Evolutionary conservation across 2,888 invertebrate genomes (phyloP), one percentile per base, ranked within the genome.

Genomic region (Copidosoma aretas): DNA sequence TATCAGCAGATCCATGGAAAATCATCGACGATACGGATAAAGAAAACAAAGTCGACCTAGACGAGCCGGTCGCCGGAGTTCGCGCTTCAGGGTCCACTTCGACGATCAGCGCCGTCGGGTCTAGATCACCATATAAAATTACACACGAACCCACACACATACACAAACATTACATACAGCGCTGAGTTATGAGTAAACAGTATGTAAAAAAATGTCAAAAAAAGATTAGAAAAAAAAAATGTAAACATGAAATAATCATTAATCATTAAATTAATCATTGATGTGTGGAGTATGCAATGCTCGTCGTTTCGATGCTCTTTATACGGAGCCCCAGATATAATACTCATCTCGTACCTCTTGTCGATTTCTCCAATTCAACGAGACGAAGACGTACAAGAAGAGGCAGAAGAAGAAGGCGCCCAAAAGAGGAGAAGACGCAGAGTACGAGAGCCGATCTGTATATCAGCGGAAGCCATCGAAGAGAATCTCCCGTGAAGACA

Each of bases 231-330:
- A 62, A 56, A 59, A 61, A 67, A 66, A 61, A 57, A 59, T 19
- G 53, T n/a, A 19, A 54, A 32, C 32, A 32, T 32, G 32, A 32
- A 32, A 32, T 32, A 32, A 32, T 32, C 32, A 32, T 32, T 32
- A 32, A 32, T 32, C 32, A 32, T 32, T 32, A 32, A 32, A 32
- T 32, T 32, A 68, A 60, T 46, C 32, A 24, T n/a, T 54, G 10
- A 53, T 60, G 64, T 65, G 71, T 65, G 62, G 59, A 62, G 43
- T 63, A 68, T 68, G 68, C 62, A 54, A 46, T 46, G 56, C 63
- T 70, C 67, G 63, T 67, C 63, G 70, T 67, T 70, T 70, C 70
- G 60, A 67, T 64, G 60, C 57, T 70, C 70, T 70, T 62, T 65
- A 39, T 58, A 70, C 49, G 65, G 56, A 43, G 56, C 56, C 8